These are phyloP conservation scores for Sycophaga agraensis DNA, from an alignment of 1,140 invertebrate species.

Conservation along the genomic window DNA sequence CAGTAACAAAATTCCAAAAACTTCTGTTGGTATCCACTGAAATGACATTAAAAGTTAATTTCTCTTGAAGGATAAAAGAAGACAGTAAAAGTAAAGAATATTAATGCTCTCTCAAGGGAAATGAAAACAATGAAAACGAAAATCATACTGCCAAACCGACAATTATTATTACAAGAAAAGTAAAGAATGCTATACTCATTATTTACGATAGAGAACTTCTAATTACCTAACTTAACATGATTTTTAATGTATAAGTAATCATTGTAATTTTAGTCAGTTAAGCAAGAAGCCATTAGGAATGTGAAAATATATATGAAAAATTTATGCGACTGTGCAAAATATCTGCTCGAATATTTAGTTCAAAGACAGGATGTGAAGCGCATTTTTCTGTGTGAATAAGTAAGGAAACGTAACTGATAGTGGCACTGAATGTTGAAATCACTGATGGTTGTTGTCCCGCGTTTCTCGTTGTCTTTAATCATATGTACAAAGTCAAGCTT, in stretches of 20 bases:
- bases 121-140: constrained; percentile 38
- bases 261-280: constrained; percentile 48
- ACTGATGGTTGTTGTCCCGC: constrained; percentile 45
- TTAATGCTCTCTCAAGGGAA: constrained; percentile 20
- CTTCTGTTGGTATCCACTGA: constrained; percentile 27
- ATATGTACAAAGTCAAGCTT: constrained; percentile 45
- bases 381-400: constrained; percentile 16
- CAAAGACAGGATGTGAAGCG: constrained; percentile 23
- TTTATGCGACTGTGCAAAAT: constrained; percentile 19
- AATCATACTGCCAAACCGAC: constrained; percentile 59
- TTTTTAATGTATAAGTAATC: constrained; percentile 52
- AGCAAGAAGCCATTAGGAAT: constrained; percentile 44
- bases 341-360: constrained; percentile 23
- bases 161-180: constrained; percentile 42
- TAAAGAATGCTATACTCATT: constrained; percentile 43
- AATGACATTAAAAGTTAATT: constrained; percentile 20
- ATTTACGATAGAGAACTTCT: constrained; percentile 54
- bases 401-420: constrained; percentile 21
- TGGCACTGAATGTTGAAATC: constrained; percentile 49
- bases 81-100: constrained; percentile 15
- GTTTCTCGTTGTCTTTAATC: constrained; percentile 39
- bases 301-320: constrained; percentile 40
- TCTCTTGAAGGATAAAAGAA: constrained; percentile 14
- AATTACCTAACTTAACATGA: constrained; percentile 48
- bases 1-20: constrained; percentile 15